Base-by-base conservation (phyloP, 2,888 invertebrate genomes). In the Drosophila paramelanica region DNA sequence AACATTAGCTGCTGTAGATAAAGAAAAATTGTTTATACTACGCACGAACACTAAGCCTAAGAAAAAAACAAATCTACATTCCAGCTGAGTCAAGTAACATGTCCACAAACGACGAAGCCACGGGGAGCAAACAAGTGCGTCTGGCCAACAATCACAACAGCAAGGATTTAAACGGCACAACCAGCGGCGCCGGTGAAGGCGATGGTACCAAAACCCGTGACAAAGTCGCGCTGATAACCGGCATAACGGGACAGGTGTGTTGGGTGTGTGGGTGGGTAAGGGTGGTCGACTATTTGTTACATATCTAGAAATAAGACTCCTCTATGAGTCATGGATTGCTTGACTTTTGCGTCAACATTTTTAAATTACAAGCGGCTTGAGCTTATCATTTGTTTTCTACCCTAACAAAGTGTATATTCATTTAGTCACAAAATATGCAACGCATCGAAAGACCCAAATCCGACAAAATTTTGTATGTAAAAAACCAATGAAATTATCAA, bases 171-270 rank as follows among this genome's bases (percentile, higher is more conserved):
- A 84, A 84, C 68, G 79, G 79, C 20, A 65, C 45, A 23, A 23
- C 53, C 38, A 43, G 20, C 8, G 43, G 49, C 38, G 51, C 41
- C 31, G 57, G 59, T 13, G 49, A 41, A n/a, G 66, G 60, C 1
- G 62, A 59, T 64, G 69, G 43, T 13, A 25, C 23, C 17, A 36
- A 38, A 13, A 31, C 52, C 46, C 74, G 70, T 66, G 72, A 72
- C 65, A 82, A 81, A 47, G 81, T 98, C 51, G 99, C 99, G 11
- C 93, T 99, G 64, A 96, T 99, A 89, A 99, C 99, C 67, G 99
- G 99, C 79, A 98, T 99, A 70, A 98, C 98, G 42, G 99, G 99
- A 38, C 99, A 99, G 95, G 99, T 98, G 94, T 91, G 92, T 89
- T 41, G 20, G 13, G 10, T 45, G n/a, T 10, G 5, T 42, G 13